These are phyloP conservation scores for Drosophila kikkawai DNA, from an alignment of 1,140 invertebrate genomes.

Conservation along the genomic window DNA sequence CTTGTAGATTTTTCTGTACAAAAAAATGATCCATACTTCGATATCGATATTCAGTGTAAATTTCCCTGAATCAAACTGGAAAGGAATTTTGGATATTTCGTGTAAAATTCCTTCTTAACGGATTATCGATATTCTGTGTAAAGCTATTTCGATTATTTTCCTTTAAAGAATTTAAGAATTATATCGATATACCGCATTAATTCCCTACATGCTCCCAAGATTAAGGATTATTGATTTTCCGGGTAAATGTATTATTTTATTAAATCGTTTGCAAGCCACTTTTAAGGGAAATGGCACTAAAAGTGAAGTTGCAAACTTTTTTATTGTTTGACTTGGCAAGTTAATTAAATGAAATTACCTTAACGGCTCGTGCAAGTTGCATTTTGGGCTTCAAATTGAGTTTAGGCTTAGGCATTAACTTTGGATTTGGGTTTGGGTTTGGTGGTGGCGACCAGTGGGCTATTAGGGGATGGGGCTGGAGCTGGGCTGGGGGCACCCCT, in stretches of 20 bases:
- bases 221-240: slow-evolving; percentile 25
- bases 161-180: too few relatives aligned
- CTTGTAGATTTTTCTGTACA: too few relatives aligned
- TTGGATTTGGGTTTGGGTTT: background rate
- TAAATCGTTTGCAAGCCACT: background rate
- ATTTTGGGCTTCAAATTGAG: background rate
- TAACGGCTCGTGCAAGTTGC: slow-evolving; percentile 42
- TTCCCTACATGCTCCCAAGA: background rate
- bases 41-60: background rate
- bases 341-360: slow-evolving; percentile 77
- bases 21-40: background rate
- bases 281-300: background rate
- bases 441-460: slow-evolving; percentile 13
- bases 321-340: slow-evolving; percentile 46
- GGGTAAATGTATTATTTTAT: slow-evolving; percentile 22
- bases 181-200: too few relatives aligned
- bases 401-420: background rate
- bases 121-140: background rate
- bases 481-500: slow-evolving; percentile 17
- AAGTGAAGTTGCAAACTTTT: slow-evolving; percentile 15
- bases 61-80: background rate
- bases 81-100: background rate
- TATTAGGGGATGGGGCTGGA: slow-evolving; percentile 7
- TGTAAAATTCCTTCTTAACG: background rate
- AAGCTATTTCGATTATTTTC: background rate